Evolutionary conservation across 37 sponge, comb jelly and placozoan genomes (phyloP), one percentile per base, ranked within the genome.

Genomic region (Beroe ovata): DNA sequence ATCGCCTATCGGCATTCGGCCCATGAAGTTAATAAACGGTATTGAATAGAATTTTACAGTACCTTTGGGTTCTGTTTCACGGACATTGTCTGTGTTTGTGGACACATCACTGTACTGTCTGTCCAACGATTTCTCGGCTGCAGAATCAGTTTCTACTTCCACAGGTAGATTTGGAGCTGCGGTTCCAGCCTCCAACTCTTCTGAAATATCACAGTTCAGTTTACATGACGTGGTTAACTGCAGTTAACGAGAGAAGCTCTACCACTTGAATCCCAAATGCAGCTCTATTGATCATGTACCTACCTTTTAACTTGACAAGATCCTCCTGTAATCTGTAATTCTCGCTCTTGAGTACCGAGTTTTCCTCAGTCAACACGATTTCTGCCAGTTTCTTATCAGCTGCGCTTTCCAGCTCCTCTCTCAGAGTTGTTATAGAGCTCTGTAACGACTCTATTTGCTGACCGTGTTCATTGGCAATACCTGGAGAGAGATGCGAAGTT

Each of bases 261-360:
- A n/a, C n/a, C n/a, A n/a, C n/a, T n/a, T n/a, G n/a, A n/a, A n/a
- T n/a, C n/a, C n/a, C n/a, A n/a, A n/a, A n/a, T n/a, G n/a, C n/a
- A n/a, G n/a, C n/a, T n/a, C n/a, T n/a, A n/a, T n/a, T n/a, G n/a
- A n/a, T n/a, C n/a, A n/a, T n/a, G n/a, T n/a, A 47, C 54, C 11
- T 11, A 47, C 54, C 54, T 47, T 47, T 47, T 8, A 77, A 54
- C 33, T 77, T 77, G n/a, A 77, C 41, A 4, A 77, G 54, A 42
- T 77, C 84, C 28, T 77, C 84, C 33, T 77, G 38, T 1, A 77
- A 25, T 41, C 47, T 42, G 33, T 77, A 77, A 25, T 77, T 77
- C 84, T 77, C 84, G 54, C 41, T 42, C 47, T 42, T 77, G 28
- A 77, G 84, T 18, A n/a, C 22, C n/a, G 35, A 20, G 38, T 42